Conservation (phyloP, 2,888 invertebrate species). For the Heterodera filipjevi region DNA sequence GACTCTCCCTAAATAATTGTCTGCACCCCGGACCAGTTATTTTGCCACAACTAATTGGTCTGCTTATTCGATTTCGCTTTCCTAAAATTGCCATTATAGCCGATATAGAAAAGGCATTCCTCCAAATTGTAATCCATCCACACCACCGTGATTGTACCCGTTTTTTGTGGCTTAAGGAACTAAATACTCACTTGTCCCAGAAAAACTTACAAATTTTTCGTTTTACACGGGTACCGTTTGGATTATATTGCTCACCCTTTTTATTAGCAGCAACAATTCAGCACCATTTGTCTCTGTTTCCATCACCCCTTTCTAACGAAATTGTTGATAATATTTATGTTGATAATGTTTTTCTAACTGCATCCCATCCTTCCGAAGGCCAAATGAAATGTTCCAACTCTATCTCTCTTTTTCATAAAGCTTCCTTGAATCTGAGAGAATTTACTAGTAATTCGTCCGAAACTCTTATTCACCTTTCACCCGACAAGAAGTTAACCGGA, state of each 20-base stretch:
- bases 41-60: slow-evolving; percentile 38
- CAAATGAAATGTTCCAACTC: no score
- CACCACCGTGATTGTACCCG: slow-evolving; percentile 39
- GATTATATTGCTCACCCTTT: slow-evolving; percentile 38
- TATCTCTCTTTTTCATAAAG: no score
- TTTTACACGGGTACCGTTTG: slow-evolving; percentile 44
- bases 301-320: neutral
- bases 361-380: no score
- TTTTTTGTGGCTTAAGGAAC: slow-evolving; percentile 40
- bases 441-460: neutral
- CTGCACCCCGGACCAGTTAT: slow-evolving; percentile 40
- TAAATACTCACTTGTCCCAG: slow-evolving; percentile 13
- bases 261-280: slow-evolving; percentile 29
- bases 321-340: neutral
- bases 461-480: neutral
- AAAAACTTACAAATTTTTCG: slow-evolving; percentile 39
- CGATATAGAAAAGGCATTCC: slow-evolving; percentile 48
- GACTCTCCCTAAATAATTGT: slow-evolving; percentile 34
- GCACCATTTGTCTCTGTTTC: slow-evolving; percentile 23
- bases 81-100: slow-evolving; percentile 25
- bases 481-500: neutral
- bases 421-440: no score
- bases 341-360: no score
- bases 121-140: slow-evolving; percentile 39
- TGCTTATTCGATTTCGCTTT: slow-evolving; percentile 39